These are phyloP conservation scores for Sinodicranocentrus sp. DNA, from an alignment of 2,888 invertebrate species.

Conservation along the genomic window DNA sequence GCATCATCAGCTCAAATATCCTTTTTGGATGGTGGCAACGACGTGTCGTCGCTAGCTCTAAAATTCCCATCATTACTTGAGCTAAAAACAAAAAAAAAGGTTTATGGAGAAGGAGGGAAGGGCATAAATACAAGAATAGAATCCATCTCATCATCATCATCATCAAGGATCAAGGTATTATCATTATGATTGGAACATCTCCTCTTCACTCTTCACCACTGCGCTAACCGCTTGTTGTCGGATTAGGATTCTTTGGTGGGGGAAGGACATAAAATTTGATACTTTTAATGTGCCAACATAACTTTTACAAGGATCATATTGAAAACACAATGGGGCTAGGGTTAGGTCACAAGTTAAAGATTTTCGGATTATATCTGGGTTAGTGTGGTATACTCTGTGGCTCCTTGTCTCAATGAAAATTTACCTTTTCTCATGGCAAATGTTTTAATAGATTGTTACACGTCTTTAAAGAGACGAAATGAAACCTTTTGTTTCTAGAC, in stretches of 20 bases:
- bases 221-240: slow-evolving; percentile 33
- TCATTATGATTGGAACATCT: slow-evolving; percentile 63
- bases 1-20: slow-evolving; percentile 51
- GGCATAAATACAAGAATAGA: background rate
- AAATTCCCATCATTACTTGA: slow-evolving; percentile 46
- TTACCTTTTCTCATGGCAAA: slow-evolving; percentile 11
- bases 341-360: slow-evolving; percentile 47
- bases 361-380: slow-evolving; percentile 45
- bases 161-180: slow-evolving; percentile 56
- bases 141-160: slow-evolving; percentile 44
- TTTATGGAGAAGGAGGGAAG: slow-evolving; percentile 22
- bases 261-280: slow-evolving; percentile 65
- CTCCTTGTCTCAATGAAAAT: background rate
- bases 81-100: slow-evolving; percentile 33
- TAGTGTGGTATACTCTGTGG: slow-evolving; percentile 10
- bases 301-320: slow-evolving; percentile 48
- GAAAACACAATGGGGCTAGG: slow-evolving; percentile 22
- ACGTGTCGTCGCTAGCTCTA: slow-evolving; percentile 29
- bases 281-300: slow-evolving; percentile 65
- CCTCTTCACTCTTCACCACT: slow-evolving; percentile 22
- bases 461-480: slow-evolving; percentile 48
- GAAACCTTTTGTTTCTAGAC: slow-evolving; percentile 67
- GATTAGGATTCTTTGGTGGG: slow-evolving; percentile 33
- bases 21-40: slow-evolving; percentile 45
- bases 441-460: slow-evolving; percentile 27